Conservation (phyloP, 2,888 invertebrate species). For the Agonopterix alstromeriana region DNA sequence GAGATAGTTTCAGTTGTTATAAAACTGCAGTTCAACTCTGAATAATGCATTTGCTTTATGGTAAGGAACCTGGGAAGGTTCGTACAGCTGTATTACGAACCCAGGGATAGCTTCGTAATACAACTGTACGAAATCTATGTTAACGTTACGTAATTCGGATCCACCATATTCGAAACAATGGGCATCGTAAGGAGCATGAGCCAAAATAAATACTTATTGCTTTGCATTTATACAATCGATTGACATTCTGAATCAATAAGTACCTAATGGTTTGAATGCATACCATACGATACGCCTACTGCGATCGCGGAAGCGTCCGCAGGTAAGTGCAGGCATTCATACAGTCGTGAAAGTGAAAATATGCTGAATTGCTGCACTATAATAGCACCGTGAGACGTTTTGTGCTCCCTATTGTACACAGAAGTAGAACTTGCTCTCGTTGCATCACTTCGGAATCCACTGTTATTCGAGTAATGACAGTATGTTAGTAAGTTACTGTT, state of each 20-base stretch:
- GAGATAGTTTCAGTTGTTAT: too few species aligned
- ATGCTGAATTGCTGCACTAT: constrained; percentile 41
- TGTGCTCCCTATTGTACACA: constrained; percentile 19
- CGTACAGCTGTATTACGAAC: too few species aligned
- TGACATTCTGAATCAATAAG: not conserved
- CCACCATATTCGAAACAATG: constrained; percentile 27
- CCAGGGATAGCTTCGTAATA: constrained; percentile 20
- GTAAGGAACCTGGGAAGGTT: too few species aligned
- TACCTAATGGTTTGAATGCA: not conserved
- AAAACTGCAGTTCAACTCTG: constrained; percentile 8
- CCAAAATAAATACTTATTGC: not conserved
- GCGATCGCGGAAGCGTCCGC: constrained; percentile 1
- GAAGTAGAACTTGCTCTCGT: constrained; percentile 27
- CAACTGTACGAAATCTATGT: constrained; percentile 16
- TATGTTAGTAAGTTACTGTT: not conserved
- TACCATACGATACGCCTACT: not conserved
- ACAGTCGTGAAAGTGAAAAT: constrained; percentile 54
- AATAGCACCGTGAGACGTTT: constrained; percentile 58
- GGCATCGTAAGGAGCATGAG: constrained; percentile 9
- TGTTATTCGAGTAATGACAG: constrained; percentile 7
- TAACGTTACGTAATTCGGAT: constrained; percentile 22
- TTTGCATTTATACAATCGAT: not conserved
- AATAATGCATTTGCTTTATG: constrained; percentile 18
- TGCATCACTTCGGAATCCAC: constrained; percentile 23
- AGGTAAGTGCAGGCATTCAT: not conserved